Base-by-base conservation (phyloP, 2,797 vertebrate genomes). In the Coracias cyanogaster region DNA sequence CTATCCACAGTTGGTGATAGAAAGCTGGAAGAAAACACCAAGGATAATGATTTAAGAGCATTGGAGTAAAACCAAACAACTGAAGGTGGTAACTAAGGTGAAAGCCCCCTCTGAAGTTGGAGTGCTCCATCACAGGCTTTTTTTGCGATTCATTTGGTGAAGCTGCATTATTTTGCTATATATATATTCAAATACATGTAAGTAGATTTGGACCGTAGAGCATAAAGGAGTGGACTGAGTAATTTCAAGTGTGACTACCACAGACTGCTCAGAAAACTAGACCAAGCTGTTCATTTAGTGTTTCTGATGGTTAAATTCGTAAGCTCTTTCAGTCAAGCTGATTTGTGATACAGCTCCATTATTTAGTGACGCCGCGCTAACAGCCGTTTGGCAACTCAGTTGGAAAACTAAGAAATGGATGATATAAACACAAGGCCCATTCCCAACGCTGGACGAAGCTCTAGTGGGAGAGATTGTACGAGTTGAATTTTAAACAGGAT, bases 141-240 rank as follows among this genome's bases (percentile, higher is more conserved):
- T 37, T 52, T 55, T 58, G 33, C 26, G 17, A 64, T 55, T 37
- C 25, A 3, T 15, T 81, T 33, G 49, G 19, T 66, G 65, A 48
- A 78, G 19, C 20, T 67, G 39, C 1, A n/a, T 41, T 2, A 3
- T 81, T 83, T 84, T 52, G 4, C 7, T 29, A 6, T 16, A 5
- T 16, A 5, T 28, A 7, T 60, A n/a, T 82, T 71, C 11, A 24
- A 26, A 24, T 12, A 9, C 13, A 21, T 0, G 0, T 12, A 48
- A 26, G 4, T 48, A 24, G 28, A 57, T n/a, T 48, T 51, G 14
- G 15, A 60, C 9, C 3, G 9, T 22, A 7, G 25, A n/a, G 17
- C 13, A 15, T 39, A 48, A 80, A 46, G 19, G 14, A 58, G 10
- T 12, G 29, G 16, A 13, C 10, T 3, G 17, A 77, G 18, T 14